phyloP scores from a whole-genome alignment of 2,113 vertebrate species.

The Collichthys lucidus region DNA sequence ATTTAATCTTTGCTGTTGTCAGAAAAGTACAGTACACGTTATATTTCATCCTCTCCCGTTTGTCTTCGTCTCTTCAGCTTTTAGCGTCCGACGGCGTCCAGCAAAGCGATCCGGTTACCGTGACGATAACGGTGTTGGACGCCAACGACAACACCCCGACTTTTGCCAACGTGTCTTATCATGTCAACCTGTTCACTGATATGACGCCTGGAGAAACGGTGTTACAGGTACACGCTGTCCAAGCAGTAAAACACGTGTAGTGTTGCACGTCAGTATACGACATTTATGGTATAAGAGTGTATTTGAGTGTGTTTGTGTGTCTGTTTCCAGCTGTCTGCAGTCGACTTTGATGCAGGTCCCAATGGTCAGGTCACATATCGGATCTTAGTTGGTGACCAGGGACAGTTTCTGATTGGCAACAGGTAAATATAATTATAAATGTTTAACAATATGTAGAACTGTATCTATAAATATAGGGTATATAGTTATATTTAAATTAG shows the following conservation, averaged over 20 bases:
- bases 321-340: constrained; percentile 90
- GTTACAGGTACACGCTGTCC: constrained; percentile 83
- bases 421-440: constrained; percentile 63
- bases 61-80: constrained; percentile 82
- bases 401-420: constrained; percentile 88
- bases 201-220: constrained; percentile 90
- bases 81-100: constrained; percentile 95
- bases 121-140: constrained; percentile 93
- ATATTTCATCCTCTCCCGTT: background rate
- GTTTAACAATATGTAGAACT: no score
- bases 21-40: background rate
- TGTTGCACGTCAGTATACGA: no score
- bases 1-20: background rate
- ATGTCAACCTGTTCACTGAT: constrained; percentile 91
- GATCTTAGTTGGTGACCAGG: constrained; percentile 90
- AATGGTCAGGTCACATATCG: constrained; percentile 91
- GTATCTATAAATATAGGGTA: no score
- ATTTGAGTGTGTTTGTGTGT: background rate
- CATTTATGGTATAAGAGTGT: background rate
- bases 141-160: constrained; percentile 96
- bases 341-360: constrained; percentile 90
- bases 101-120: constrained; percentile 89
- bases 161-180: constrained; percentile 93
- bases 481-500: background rate
- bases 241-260: background rate